phyloP scores from a whole-genome alignment of 2,113 vertebrate genomes.

The Falco punctatus region DNA sequence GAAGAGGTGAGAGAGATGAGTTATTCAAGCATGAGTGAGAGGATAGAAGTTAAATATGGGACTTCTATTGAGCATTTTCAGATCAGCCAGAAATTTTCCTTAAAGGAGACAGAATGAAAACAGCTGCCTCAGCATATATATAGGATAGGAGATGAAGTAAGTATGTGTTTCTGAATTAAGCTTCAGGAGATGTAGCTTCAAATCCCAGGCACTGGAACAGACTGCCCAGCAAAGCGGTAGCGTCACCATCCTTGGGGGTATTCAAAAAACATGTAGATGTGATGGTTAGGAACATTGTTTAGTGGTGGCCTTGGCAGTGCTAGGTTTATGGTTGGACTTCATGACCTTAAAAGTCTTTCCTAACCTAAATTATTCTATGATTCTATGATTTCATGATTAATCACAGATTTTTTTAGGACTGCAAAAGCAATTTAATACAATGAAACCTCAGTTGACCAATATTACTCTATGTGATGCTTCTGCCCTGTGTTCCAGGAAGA shows the following conservation, averaged over 20 bases:
- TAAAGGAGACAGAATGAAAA: neutral
- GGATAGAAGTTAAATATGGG: neutral
- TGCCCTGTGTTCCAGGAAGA: neutral
- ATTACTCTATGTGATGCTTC: neutral
- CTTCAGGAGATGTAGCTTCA: neutral
- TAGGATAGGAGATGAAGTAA: neutral
- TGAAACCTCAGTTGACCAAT: neutral
- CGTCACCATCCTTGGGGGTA: neutral
- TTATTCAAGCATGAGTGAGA: neutral
- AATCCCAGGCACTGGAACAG: neutral
- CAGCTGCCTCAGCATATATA: neutral
- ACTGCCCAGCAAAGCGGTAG: neutral
- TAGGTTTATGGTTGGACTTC: rapidly evolving
- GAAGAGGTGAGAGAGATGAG: neutral
- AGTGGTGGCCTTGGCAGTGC: neutral
- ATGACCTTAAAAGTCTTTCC: neutral
- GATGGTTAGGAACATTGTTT: neutral
- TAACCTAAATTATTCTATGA: neutral
- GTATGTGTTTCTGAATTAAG: neutral
- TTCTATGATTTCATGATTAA: neutral
- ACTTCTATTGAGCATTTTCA: neutral
- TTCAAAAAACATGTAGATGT: neutral
- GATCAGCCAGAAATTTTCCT: neutral
- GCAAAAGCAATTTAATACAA: neutral
- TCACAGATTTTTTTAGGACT: neutral